phyloP scores from a whole-genome alignment of 37 sponge, comb jelly and placozoan genomes.

The Amphimedon queenslandica region DNA sequence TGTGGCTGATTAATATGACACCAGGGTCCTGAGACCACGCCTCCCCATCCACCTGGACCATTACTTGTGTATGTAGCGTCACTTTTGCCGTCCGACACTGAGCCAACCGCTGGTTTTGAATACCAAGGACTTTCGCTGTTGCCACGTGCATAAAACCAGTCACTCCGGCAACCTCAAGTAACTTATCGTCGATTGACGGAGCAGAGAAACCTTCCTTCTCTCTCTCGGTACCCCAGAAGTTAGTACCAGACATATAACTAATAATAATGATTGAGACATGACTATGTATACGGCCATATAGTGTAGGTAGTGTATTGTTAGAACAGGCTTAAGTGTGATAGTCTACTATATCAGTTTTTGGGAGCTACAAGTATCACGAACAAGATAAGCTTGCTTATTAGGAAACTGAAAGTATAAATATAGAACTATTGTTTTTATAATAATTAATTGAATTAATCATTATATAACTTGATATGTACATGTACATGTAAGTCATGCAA shows the following conservation, averaged over 20 bases:
- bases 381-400: no score
- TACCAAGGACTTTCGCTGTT: constrained; percentile 69
- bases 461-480: no score
- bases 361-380: no score
- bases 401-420: no score
- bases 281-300: neutral
- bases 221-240: constrained; percentile 96
- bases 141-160: constrained; percentile 74
- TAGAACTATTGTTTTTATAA: no score
- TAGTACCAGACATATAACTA: constrained; percentile 96
- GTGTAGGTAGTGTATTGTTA: neutral
- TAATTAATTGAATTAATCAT: no score
- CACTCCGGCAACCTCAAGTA: constrained; percentile 89
- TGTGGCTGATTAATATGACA: constrained; percentile 69
- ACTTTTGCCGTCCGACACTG: constrained; percentile 79
- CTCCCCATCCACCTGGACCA: constrained; percentile 95
- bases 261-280: neutral
- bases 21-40: constrained; percentile 98
- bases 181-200: constrained; percentile 87
- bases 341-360: no score
- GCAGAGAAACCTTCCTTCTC: constrained; percentile 75
- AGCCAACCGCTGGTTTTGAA: constrained; percentile 66
- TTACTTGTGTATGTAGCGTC: constrained; percentile 40
- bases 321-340: no score
- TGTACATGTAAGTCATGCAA: no score